phyloP scores from a whole-genome alignment of 2,888 invertebrate genomes.

The Amiota mariae region DNA sequence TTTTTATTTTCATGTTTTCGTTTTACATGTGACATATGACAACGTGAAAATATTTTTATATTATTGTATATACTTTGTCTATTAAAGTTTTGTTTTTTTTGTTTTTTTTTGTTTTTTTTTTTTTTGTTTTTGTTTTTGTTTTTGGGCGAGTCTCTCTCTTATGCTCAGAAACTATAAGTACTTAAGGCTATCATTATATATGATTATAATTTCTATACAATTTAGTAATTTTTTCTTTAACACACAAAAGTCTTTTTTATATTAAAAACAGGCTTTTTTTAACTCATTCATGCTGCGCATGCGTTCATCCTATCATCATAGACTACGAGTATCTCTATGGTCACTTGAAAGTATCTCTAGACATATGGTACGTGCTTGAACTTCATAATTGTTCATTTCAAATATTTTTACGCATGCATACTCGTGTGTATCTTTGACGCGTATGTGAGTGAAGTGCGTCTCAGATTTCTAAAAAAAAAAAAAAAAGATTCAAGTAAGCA shows the following conservation, averaged over 20 bases:
- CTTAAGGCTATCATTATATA: conserved; percentile 10
- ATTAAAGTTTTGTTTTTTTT: not conserved
- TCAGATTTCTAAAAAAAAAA: conserved; percentile 11
- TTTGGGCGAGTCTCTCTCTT: conserved; percentile 13
- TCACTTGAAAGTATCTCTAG: conserved; percentile 37
- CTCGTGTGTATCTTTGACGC: conserved; percentile 14
- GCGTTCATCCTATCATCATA: conserved; percentile 37
- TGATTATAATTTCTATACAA: conserved; percentile 18
- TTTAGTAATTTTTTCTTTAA: conserved; percentile 18
- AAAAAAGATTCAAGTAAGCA: not conserved
- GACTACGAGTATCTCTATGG: conserved; percentile 24
- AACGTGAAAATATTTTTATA: too few relatives aligned
- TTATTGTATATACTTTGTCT: too few relatives aligned
- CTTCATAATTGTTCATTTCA: conserved; percentile 58
- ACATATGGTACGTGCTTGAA: conserved; percentile 61
- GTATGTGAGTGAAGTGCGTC: conserved; percentile 5
- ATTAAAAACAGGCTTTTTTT: conserved; percentile 50
- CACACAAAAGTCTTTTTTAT: conserved; percentile 37
- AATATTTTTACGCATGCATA: not conserved
- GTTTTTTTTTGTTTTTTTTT: too few relatives aligned
- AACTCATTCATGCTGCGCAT: conserved; percentile 54
- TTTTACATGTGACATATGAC: too few relatives aligned
- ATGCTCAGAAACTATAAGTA: conserved; percentile 12
- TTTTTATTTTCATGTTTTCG: too few relatives aligned
- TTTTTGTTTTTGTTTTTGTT: too few relatives aligned